These are phyloP conservation scores for Alcedo atthis DNA, from an alignment of 2,797 vertebrate genomes.

Conservation along the genomic window DNA sequence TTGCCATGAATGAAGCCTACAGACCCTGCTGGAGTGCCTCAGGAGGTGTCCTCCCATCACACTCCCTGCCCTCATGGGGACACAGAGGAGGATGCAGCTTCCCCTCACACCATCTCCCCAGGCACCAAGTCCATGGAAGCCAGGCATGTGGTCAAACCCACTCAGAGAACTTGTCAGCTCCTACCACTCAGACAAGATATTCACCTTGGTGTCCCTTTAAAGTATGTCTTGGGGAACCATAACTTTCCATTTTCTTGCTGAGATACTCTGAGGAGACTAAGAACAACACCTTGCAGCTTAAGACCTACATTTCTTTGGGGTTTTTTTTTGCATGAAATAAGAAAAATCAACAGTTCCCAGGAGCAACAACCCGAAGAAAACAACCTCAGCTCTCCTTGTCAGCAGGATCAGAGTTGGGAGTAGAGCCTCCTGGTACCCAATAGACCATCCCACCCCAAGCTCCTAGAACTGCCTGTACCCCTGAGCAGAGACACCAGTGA, in stretches of 20 bases:
- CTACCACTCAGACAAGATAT: background rate
- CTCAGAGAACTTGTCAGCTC: background rate
- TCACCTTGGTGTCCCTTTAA: background rate
- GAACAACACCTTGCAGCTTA: background rate
- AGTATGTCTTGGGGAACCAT: background rate
- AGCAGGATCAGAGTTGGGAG: background rate
- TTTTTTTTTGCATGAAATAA: background rate
- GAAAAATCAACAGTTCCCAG: background rate
- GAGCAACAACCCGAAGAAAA: background rate
- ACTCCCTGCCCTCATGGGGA: background rate
- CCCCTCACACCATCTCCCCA: too few species aligned
- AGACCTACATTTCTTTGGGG: background rate
- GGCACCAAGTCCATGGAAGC: background rate
- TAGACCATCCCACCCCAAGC: background rate
- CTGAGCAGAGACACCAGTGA: background rate
- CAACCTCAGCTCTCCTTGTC: background rate
- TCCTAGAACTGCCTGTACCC: background rate
- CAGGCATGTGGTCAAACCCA: background rate
- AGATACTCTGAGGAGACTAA: background rate
- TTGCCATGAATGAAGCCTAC: background rate
- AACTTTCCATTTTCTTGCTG: background rate
- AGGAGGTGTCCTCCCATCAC: background rate
- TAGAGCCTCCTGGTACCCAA: background rate
- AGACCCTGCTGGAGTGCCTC: background rate
- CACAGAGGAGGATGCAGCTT: background rate